Base-by-base conservation (phyloP, 1,140 invertebrate genomes). In the Conopomorpha cramerella region DNA sequence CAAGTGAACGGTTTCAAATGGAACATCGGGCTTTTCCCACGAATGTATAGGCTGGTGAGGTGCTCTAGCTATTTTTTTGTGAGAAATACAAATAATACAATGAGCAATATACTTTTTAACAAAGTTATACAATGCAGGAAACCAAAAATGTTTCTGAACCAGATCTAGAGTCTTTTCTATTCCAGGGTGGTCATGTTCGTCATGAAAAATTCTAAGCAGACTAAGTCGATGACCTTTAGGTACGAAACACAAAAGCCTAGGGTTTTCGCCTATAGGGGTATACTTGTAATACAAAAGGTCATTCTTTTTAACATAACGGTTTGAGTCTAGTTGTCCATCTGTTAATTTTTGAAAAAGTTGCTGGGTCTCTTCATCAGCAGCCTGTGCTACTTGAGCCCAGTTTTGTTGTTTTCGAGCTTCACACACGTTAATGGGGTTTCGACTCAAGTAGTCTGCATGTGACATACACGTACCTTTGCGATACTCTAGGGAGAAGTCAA, bases 401-500 rank as follows among this genome's bases (percentile, higher is more conserved):
- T 38, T 47, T 3, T 16, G 31, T 8, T 4, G 7, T 11, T 16
- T 16, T 16, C 6, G 16, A 4, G 10, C 13, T 3, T 11, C 4
- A 13, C 13, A n/a, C 12, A 33, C 16, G 7, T 33, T 19, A 4
- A 34, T 12, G 8, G 44, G 45, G 43, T 52, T 41, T 33, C 60
- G 34, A 41, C 62, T 63, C 11, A 67, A 23, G 16, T 43, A 47
- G 34, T 62, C 61, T 8, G 57, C 61, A 32, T 65, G 53, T 0
- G 26, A 11, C 45, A 56, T 41, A 7, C 39, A 6, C 26, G 16
- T 13, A 30, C 57, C 49, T 43, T 46, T 25, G 31, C 66, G 30
- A 45, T 79, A 67, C 18, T 52, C 41, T 11, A 79, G 46, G 6
- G 53, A 41, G 29, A 56, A 66, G 29, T 53, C 12, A 32, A 35